A percentile compares a stretch with the other conserved stretches of the same genome.
These are phyloP conservation scores for Aphelinus atriplicis DNA, from an alignment of 1,140 invertebrate genomes.

Conservation along the genomic window DNA sequence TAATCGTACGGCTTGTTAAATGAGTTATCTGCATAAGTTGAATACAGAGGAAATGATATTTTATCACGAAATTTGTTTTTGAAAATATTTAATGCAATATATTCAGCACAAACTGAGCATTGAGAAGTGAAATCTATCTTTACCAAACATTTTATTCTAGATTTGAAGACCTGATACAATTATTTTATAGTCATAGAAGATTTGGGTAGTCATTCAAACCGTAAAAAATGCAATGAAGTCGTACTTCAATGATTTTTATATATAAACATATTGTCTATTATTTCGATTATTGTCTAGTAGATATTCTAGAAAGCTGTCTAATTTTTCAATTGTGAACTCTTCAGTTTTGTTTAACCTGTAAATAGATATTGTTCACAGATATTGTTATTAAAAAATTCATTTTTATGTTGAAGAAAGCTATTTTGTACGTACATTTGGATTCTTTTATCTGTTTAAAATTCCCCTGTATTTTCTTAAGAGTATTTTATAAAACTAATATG, in stretches of 20 bases:
- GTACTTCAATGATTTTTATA: constrained; percentile 29
- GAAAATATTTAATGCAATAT: constrained; percentile 31
- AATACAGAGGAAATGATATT: constrained; percentile 36
- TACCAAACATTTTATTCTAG: no score
- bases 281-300: constrained; percentile 24
- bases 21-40: constrained; percentile 14
- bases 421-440: constrained; percentile 39
- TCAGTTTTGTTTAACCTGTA: constrained; percentile 31
- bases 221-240: constrained; percentile 18
- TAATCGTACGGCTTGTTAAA: constrained; percentile 37
- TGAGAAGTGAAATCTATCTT: not conserved
- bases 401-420: constrained; percentile 28
- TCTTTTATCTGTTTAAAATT: constrained; percentile 33
- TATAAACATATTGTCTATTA: constrained; percentile 4
- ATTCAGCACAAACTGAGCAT: constrained; percentile 11
- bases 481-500: constrained; percentile 42
- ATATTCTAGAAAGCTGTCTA: constrained; percentile 12
- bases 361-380: constrained; percentile 34
- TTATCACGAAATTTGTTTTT: constrained; percentile 36
- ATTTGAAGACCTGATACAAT: not conserved
- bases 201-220: constrained; percentile 20
- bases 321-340: constrained; percentile 16
- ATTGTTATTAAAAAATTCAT: constrained; percentile 32
- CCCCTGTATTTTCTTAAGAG: constrained; percentile 39
- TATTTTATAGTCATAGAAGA: constrained; percentile 11